A percentile compares a stretch with the other conserved stretches of the same genome.
phyloP scores from a whole-genome alignment of 2,113 vertebrate species.

The Kryptolebias marmoratus region DNA sequence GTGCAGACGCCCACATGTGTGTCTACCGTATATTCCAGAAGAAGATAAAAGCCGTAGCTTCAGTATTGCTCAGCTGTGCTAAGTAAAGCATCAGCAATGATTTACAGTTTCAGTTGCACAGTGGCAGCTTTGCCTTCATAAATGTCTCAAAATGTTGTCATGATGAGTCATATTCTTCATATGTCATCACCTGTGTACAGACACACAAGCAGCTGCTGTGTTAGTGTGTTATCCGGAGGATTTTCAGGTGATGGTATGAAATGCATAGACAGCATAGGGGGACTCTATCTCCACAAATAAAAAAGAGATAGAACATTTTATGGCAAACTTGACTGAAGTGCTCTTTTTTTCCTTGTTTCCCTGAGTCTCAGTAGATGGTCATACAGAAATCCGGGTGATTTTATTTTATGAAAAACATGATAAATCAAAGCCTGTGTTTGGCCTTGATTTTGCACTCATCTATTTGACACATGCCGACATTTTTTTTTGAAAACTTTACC shows the following conservation, averaged over 20 bases:
- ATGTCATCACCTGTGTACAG: slow-evolving; percentile 18
- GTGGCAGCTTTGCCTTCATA: slow-evolving; percentile 18
- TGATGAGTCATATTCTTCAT: slow-evolving; percentile 34
- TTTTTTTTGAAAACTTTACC: slow-evolving; percentile 32
- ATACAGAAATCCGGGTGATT: slow-evolving; percentile 25
- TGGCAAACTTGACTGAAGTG: background rate
- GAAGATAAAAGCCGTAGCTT: slow-evolving; percentile 57
- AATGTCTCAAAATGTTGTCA: slow-evolving; percentile 25
- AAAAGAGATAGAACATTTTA: background rate
- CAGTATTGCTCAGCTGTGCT: slow-evolving; percentile 34
- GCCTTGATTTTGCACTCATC: slow-evolving; percentile 59
- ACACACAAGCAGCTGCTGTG: slow-evolving; percentile 9
- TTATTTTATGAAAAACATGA: slow-evolving; percentile 33
- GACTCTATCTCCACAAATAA: background rate
- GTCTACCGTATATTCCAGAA: slow-evolving; percentile 50
- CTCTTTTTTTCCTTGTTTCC: background rate
- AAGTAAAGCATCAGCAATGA: slow-evolving; percentile 50
- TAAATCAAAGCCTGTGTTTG: slow-evolving; percentile 62
- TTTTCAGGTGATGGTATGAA: background rate
- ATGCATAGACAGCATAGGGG: background rate
- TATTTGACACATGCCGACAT: slow-evolving; percentile 24
- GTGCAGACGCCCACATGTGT: slow-evolving; percentile 23
- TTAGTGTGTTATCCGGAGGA: background rate
- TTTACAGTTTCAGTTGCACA: slow-evolving; percentile 31
- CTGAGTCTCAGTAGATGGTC: background rate